Evolutionary conservation across 2,888 invertebrate species (phyloP), one percentile per base, ranked within the genome.

Genomic region (Ochropacha duplaris): DNA sequence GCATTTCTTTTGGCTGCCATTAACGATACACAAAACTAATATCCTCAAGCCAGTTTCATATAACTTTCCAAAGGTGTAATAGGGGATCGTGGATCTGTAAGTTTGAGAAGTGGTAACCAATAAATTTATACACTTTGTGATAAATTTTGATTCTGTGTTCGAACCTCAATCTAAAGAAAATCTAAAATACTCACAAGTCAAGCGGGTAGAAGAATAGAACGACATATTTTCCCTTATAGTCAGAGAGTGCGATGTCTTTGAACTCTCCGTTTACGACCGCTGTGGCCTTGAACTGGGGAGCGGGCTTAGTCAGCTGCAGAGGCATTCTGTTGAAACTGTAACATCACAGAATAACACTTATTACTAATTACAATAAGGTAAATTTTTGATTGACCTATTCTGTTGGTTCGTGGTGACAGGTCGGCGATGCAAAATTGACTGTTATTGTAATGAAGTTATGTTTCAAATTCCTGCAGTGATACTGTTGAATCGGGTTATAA

Each of bases 161-260:
- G 24, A 24, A 24, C 5, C n/a, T n/a, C n/a, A n/a, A n/a, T n/a
- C n/a, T n/a, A n/a, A n/a, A n/a, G n/a, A n/a, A 58, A 28, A 11
- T 34, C 52, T 22, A n/a, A 55, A 28, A 11, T 76, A 94, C 96
- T 96, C 84, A 96, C 96, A 98, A 98, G 83, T 98, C 98, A 57
- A 97, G 90, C 0, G 98, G 98, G 77, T 98, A 98, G 94, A 98
- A 98, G 93, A 98, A 98, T n/a, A 98, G 87, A 12, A 98, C 96
- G 4, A 98, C 94, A 78, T 98, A 98, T 96, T 98, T 96, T 68
- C 97, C 98, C 81, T 95, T 95, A 93, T 95, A 98, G 86, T 97
- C 96, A 0, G 94, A 80, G 54, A 97, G 93, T 14, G 94, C 93
- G 67, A 98, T 94, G 60, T 97, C 96, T 87, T 97, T 97, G 92